Base-by-base conservation (phyloP, 2,113 vertebrate genomes). In the Ibidorhyncha struthersii region DNA sequence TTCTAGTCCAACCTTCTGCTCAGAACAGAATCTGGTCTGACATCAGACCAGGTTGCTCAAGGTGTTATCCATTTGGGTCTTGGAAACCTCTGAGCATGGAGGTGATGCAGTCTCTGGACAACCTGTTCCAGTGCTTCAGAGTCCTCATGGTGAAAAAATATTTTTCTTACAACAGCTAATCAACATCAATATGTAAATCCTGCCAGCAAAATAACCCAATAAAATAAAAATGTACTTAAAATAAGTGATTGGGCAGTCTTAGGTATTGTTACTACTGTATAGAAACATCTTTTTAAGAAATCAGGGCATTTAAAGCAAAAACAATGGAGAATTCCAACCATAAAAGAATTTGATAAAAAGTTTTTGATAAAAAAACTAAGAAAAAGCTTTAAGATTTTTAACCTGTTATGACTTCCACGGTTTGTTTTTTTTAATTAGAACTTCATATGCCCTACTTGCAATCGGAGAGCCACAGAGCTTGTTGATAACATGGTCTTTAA, bases 401-500 rank as follows among this genome's bases (percentile, higher is more conserved):
- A 78, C 66, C 65, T 95, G 30, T 77, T 78, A 47, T 8, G 3
- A 81, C 38, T 56, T 86, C 71, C 19, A 32, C 12, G 71, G 6
- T 69, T 81, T 78, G 50, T 4, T 5, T 91, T 87, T 95, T 86
- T 90, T 77, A 97, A 94, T 96, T 96, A 93, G 81, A 90, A 73
- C n/a, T 96, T 91, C 86, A 45, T 89, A 73, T 93, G 70, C 34
- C 74, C 72, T 95, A 58, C 90, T 96, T 94, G 43, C 96, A 96
- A 97, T 98, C 86, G 16, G 72, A 89, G 93, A 94, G 86, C 81
- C 62, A 38, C 93, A 95, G 82, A 67, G 69, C 66, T 94, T 93
- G 61, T 53, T 96, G 95, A 97, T 96, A 98, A 96, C 58, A 81
- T 50, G 59, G 76, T 91, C 82, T 96, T 96, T 94, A 96, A 96